Evolutionary conservation across 2,888 invertebrate genomes (phyloP), one percentile per base, ranked within the genome.

Genomic region (Phyto melanocephala): DNA sequence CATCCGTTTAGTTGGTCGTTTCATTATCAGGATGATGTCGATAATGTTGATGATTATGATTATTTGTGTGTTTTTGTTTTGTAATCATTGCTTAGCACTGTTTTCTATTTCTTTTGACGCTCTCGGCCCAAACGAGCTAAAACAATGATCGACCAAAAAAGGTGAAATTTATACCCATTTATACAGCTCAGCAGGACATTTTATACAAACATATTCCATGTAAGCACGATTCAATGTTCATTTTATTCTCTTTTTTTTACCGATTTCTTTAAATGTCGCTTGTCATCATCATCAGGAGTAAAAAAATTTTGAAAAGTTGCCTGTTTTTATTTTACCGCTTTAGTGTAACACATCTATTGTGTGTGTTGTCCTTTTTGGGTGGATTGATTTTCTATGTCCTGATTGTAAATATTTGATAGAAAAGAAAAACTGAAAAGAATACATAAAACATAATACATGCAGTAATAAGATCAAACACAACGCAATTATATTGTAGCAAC

Each of bases 131-230:
- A 72, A 70, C 40, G 47, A 63, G 20, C 15, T 50, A 37, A 74
- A 50, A 65, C 58, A 52, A 63, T 45, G 7, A 65, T 50, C 37
- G 35, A 37, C 45, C 11, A 54, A 60, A 72, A 82, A 82, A 82
- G 79, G 75, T 82, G 82, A 82, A 82, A 79, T 82, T 71, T 79
- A 74, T 58, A 77, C 77, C 65, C 47, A 56, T 68, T 74, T 47
- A 63, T 70, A 45, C 37, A 20, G 10, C 78, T 65, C 79, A 82
- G 82, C 82, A 82, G 75, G 82, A 82, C 54, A 79, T 75, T 78
- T 74, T 70, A 78, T 60, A 75, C 65, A 79, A 65, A 65, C 22
- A 54, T 52, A 70, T 82, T 70, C 75, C 15, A 47, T 58, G 71
- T 71, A 79, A 35, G 77, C 72, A 81, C 77, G 76, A 81, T 80